A percentile compares a stretch with the other conserved stretches of the same genome.
Conservation (phyloP, 2,888 invertebrate genomes). For the Amitus sp. region DNA sequence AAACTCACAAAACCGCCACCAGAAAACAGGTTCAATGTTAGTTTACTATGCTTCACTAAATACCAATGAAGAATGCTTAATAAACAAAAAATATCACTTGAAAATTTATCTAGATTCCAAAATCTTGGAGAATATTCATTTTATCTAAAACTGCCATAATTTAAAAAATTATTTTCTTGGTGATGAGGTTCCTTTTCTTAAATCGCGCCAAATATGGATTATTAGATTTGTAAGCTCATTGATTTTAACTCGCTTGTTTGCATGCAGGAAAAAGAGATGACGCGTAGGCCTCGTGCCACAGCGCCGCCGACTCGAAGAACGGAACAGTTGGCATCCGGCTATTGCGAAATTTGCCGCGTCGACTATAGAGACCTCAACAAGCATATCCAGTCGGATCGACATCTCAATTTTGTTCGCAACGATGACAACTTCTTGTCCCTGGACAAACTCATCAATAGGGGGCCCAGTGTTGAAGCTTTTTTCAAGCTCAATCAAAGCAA, state of each 20-base stretch:
- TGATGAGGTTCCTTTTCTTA: no score
- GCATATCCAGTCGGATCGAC: conserved; percentile 80
- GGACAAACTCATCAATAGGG: conserved; percentile 76
- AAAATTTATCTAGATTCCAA: no score
- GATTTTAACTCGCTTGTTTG: conserved; percentile 1
- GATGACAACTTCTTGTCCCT: conserved; percentile 79
- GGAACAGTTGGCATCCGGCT: conserved; percentile 69
- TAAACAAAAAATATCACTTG: no score
- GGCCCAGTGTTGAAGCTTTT: conserved; percentile 77
- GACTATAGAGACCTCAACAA: conserved; percentile 77
- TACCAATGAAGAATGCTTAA: no score
- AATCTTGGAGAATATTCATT: no score
- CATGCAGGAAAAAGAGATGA: conserved; percentile 63
- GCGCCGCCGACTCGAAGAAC: conserved; percentile 60
- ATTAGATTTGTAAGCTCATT: no score
- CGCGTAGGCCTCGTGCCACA: conserved; percentile 63
- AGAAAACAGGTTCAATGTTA: no score
- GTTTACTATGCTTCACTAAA: no score
- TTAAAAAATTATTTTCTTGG: background rate
- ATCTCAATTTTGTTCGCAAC: conserved; percentile 78
- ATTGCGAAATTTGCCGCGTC: conserved; percentile 83
- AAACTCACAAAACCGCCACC: no score
- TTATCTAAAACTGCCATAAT: no score
- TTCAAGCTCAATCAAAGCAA: conserved; percentile 70
- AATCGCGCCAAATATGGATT: no score